phyloP scores from a whole-genome alignment of 2,797 vertebrate genomes.

The Pangasius mekongensis region DNA sequence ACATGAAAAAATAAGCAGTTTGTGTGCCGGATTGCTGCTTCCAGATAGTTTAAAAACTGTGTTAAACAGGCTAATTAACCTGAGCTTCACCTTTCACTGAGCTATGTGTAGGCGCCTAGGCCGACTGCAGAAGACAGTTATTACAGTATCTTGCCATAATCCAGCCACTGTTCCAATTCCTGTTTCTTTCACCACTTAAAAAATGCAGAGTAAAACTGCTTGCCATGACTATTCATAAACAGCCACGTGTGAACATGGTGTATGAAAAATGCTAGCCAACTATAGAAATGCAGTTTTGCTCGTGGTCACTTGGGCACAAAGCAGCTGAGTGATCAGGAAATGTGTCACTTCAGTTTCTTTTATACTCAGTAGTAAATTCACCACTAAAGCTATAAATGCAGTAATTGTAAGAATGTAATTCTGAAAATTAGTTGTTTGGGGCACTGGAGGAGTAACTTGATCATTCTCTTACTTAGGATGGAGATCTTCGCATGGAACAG shows the following conservation, averaged over 20 bases:
- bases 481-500: constrained; percentile 44
- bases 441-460: neutral
- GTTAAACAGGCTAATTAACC: neutral
- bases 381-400: neutral
- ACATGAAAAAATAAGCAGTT: neutral
- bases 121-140: neutral
- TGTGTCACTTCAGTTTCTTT: neutral
- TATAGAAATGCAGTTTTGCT: neutral
- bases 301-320: neutral
- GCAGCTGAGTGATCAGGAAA: neutral
- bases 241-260: neutral
- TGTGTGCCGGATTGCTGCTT: neutral
- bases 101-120: neutral
- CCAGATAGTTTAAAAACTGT: neutral
- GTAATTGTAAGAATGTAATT: neutral
- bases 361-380: neutral
- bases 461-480: constrained; percentile 61
- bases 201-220: neutral
- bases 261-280: neutral
- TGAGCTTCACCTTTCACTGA: neutral
- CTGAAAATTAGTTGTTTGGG: neutral
- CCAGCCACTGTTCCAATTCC: neutral
- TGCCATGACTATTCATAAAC: neutral
- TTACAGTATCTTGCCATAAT: neutral
- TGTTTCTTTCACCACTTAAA: neutral